Base-by-base conservation (phyloP, 2,113 vertebrate genomes). In the Anarhynchus alexandrinus region DNA sequence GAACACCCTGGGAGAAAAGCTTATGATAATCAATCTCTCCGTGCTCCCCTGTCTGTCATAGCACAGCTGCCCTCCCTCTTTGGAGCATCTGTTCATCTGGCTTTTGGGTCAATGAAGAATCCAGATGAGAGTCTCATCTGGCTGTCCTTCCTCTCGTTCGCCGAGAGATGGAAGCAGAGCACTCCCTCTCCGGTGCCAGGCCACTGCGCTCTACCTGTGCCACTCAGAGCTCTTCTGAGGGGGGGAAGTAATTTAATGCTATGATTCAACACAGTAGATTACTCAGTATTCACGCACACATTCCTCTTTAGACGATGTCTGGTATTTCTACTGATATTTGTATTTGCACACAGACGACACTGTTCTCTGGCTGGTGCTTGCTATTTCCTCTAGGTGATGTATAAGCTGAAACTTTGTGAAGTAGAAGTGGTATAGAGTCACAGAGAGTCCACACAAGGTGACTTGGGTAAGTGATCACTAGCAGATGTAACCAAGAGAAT, bases 161-260 rank as follows among this genome's bases (percentile, higher is more conserved):
- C 95, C 94, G 17, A 92, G 94, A 97, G 95, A 84, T 95, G 94
- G 94, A 94, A 84, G 92, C 90, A 96, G 95, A 91, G 92, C 57
- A 43, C 88, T 92, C 96, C 85, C 32, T 86, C 88, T 59, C 38
- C 0, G 0, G 27, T 49, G 34, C 38, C 25, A 20, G 38, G 34
- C 8, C 54, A 2, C 54, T 5, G 8, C 1, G 11, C 32, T 57
- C 22, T 23, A 54, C 82, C 79, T 47, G 51, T 3, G 52, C 16
- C 25, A 0, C 36, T 58, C 26, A 3, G 12, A 76, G 30, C 54
- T 18, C 54, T 65, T 64, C 42, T 11, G 6, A 5, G 14, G 16
- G 25, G 45, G 15, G 22, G 15, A 69, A 51, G 72, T 15, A 30
- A 40, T 81, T n/a, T 47, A 34, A 7, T 34, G 7, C 4, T 20